These are phyloP conservation scores for Maniola jurtina DNA, from an alignment of 1,140 invertebrate genomes.

Conservation along the genomic window DNA sequence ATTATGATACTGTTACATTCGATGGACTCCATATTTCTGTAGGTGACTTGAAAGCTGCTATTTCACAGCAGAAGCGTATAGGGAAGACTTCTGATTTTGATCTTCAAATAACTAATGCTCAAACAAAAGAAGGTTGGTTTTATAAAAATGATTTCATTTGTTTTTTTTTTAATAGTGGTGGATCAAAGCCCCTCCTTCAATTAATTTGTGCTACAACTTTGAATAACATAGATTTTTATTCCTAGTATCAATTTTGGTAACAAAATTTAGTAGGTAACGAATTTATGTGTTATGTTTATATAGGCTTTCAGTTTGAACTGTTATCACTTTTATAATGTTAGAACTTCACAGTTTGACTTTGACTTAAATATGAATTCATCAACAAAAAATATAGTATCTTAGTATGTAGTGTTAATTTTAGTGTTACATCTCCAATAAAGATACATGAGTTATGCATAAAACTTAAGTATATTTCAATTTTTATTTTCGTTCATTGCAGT, in stretches of 20 bases:
- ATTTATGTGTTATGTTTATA: too few species aligned
- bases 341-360: too few species aligned
- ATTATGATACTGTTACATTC: conserved; percentile 97
- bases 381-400: too few species aligned
- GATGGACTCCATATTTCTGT: conserved; percentile 98
- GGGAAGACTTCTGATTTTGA: conserved; percentile 97
- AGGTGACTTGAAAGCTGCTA: conserved; percentile 95
- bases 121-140: conserved; percentile 95
- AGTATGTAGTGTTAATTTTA: too few species aligned
- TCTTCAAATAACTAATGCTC: conserved; percentile 97
- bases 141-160: not conserved
- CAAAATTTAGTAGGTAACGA: too few species aligned
- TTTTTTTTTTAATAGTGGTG: not conserved
- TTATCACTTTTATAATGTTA: too few species aligned
- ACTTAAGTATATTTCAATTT: not conserved
- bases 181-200: not conserved
- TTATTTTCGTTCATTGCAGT: conserved; percentile 81
- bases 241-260: too few species aligned
- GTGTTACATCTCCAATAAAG: not conserved
- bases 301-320: too few species aligned
- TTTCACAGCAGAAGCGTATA: conserved; percentile 96
- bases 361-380: too few species aligned
- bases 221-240: too few species aligned
- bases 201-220: too few species aligned
- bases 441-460: not conserved